Base-by-base conservation (phyloP, 2,113 vertebrate species). In the Chrysochloris asiatica region DNA sequence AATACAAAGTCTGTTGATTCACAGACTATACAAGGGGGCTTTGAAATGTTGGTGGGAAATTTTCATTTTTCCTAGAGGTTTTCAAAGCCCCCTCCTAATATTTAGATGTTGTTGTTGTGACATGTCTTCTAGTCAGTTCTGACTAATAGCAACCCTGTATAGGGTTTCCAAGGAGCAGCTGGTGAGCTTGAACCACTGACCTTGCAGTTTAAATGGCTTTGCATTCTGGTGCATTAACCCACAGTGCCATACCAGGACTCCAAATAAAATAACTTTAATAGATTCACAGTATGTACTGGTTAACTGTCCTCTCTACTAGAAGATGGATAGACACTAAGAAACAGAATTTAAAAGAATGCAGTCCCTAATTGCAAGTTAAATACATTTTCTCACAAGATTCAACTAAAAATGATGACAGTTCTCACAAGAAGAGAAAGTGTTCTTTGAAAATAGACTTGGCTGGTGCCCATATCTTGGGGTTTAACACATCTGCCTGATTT, bases 261-360 rank as follows among this genome's bases (percentile, higher is more conserved):
- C 50, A 87, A 87, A 71, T 92, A 87, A 92, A 92, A 52, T 90
- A 56, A 83, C 7, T 86, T 43, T 47, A 77, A 67, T 61, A 72
- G n/a, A 86, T 69, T 83, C 13, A 48, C 36, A 47, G 17, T 82
- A 33, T 83, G 22, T 72, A 11, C 36, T 83, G 48, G 63, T 83
- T 82, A 56, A 73, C 21, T 72, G 13, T 82, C 75, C 45, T 93
- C 41, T 86, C 87, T 80, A 17, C 61, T 86, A 61, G 81, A 89
- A 86, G 43, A 56, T 69, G 19, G 26, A 43, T 80, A 47, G 47
- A 47, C 21, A 21, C 22, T 88, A 82, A 90, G 45, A 82, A 93
- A 88, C 63, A 36, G 43, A 91, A 69, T 87, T 86, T 86, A 80
- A 93, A 92, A 41, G 65, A 86, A 88, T n/a, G 17, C 6, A 82